Evolutionary conservation across 2,888 invertebrate genomes (phyloP), one percentile per base, ranked within the genome.

Genomic region (Eilema caniola): DNA sequence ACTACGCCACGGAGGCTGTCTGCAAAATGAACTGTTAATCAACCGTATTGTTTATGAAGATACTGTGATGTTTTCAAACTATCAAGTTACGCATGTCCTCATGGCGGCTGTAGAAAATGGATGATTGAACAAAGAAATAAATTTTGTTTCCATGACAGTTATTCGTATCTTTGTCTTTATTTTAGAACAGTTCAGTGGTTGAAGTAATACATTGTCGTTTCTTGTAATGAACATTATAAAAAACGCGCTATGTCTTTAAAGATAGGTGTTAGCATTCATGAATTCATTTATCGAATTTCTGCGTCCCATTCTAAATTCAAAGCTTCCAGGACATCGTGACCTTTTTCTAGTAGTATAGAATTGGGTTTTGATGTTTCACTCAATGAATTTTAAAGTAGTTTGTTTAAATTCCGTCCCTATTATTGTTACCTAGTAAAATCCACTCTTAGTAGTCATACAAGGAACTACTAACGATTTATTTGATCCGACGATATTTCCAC

Each of bases 41-140:
- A 65, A 12, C 65, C 65, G 23, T 65, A 65, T 65, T 23, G 28
- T 56, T 47, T 5, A 56, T 33, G 0, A 65, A 23, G 31, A n/a
- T 53, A 23, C 28, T 4, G 14, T 23, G 11, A 31, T 31, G 53
- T 56, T 53, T 64, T 64, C 11, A 64, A 64, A 53, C 4, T 64
- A 56, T 31, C 11, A 5, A 20, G 53, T 65, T 64, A 53, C 24
- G 4, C 16, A 23, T 28, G 41, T 62, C 37, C 14, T 62, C 62
- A 2, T 23, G 37, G 10, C 20, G 25, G 14, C 23, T 56, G 14
- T 31, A 53, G 56, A 8, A 41, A 16, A 53, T 28, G 14, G 53
- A 33, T 56, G 23, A 28, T 56, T 56, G 31, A 65, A 31, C 14
- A 65, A 63, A 31, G 31, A 8, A 31, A 16, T 24, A 23, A 56